Percentiles rank a stretch among this genome's conserved stretches.
phyloP scores from a whole-genome alignment of 2,888 invertebrate species.

The Toxonevra muliebris region DNA sequence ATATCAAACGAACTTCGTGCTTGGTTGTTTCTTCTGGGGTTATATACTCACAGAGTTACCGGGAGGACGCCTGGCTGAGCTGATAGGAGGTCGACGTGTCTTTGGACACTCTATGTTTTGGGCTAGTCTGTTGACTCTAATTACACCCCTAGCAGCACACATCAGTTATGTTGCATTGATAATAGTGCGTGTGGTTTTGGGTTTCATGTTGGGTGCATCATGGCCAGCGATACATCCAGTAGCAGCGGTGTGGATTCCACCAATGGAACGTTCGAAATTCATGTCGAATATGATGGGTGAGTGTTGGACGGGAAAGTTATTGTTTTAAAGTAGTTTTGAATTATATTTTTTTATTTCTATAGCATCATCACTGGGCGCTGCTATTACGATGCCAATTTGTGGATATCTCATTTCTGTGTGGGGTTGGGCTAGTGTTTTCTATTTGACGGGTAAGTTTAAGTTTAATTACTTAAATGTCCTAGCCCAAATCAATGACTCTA shows the following conservation, averaged over 20 bases:
- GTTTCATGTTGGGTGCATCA: slow-evolving; percentile 82
- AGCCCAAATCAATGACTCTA: too few species aligned
- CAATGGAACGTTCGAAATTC: slow-evolving; percentile 91
- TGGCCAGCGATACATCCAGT: slow-evolving; percentile 95
- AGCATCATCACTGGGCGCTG: slow-evolving; percentile 92
- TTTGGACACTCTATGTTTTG: slow-evolving; percentile 88
- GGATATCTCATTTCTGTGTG: slow-evolving; percentile 81
- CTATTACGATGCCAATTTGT: slow-evolving; percentile 87
- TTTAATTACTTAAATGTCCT: background rate
- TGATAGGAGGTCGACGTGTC: slow-evolving; percentile 82
- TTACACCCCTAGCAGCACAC: slow-evolving; percentile 81
- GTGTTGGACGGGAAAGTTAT: slow-evolving; percentile 22
- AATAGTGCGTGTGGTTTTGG: slow-evolving; percentile 76
- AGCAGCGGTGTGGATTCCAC: slow-evolving; percentile 94
- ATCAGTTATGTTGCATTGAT: slow-evolving; percentile 76
- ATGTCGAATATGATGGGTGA: slow-evolving; percentile 92
- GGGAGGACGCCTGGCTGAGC: slow-evolving; percentile 85
- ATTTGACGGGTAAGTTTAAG: slow-evolving; percentile 76
- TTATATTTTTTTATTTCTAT: slow-evolving; percentile 34
- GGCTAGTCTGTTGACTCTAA: slow-evolving; percentile 81
- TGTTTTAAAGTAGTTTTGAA: background rate
- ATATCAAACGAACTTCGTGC: slow-evolving; percentile 79
- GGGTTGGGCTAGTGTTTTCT: slow-evolving; percentile 92
- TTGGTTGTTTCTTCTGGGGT: slow-evolving; percentile 92
- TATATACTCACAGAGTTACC: slow-evolving; percentile 90